Conservation (phyloP, 2,797 vertebrate genomes). For the Catostomus latipinnis region DNA sequence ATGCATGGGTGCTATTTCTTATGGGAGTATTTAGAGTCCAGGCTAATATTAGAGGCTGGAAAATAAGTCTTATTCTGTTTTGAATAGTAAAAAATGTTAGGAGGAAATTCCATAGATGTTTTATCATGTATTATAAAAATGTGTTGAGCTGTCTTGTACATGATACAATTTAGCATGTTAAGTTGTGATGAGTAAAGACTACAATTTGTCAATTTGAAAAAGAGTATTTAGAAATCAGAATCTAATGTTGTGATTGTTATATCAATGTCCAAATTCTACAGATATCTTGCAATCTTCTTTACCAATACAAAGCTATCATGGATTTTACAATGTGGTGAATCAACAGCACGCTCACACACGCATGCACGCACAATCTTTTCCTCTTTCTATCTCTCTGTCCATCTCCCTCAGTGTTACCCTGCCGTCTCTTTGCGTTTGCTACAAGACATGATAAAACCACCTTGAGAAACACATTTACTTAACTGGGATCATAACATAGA, state of each 20-base stretch:
- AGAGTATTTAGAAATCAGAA: too few relatives aligned
- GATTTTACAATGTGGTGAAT: background rate
- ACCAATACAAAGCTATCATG: background rate
- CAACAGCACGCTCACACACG: slow-evolving; percentile 4
- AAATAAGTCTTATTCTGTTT: too few relatives aligned
- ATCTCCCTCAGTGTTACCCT: slow-evolving; percentile 7
- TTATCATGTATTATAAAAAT: background rate
- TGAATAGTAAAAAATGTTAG: too few relatives aligned
- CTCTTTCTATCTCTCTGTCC: background rate
- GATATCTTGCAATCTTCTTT: background rate
- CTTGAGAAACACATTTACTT: background rate
- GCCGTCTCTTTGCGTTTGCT: slow-evolving; percentile 1
- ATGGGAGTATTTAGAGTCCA: too few relatives aligned
- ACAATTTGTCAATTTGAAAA: background rate
- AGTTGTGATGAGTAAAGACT: background rate
- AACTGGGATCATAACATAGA: background rate
- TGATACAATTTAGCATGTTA: background rate
- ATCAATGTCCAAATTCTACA: background rate
- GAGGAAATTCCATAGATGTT: background rate
- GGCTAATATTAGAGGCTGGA: too few relatives aligned
- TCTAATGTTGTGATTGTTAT: too few relatives aligned
- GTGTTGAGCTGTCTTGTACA: background rate
- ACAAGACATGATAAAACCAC: background rate
- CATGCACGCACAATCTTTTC: slow-evolving; percentile 11
- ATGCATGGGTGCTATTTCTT: too few relatives aligned